These are phyloP conservation scores for Peucedramus taeniatus DNA, from an alignment of 2,113 vertebrate species.

Conservation along the genomic window DNA sequence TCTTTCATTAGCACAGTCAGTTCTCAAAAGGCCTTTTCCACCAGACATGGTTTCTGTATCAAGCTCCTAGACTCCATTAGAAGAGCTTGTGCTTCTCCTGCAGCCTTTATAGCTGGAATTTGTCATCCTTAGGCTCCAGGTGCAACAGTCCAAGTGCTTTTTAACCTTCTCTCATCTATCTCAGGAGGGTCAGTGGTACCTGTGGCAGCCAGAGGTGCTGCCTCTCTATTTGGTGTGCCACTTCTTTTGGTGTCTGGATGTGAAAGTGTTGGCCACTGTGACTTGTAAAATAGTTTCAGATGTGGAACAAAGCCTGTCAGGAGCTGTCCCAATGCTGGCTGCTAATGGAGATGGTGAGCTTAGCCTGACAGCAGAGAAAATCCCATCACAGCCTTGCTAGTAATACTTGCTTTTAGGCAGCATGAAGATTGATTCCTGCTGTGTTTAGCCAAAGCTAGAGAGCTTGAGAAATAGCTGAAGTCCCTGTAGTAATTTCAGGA, in stretches of 20 bases:
- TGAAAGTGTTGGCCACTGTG: background rate
- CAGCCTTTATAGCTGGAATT: background rate
- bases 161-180: background rate
- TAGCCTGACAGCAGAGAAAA: background rate
- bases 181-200: background rate
- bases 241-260: background rate
- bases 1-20: background rate
- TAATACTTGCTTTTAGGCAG: background rate
- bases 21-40: background rate
- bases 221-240: background rate
- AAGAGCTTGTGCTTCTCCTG: background rate
- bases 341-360: background rate
- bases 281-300: background rate
- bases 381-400: background rate
- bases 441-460: background rate
- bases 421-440: background rate
- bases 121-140: background rate
- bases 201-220: background rate
- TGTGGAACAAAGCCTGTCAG: accelerated
- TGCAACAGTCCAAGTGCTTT: background rate
- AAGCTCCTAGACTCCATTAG: background rate
- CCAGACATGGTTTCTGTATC: background rate
- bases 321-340: background rate
- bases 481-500: background rate
- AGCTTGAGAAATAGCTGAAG: background rate